Base-by-base conservation (phyloP, 2,797 vertebrate genomes). In the Phyllotis vaccarum region DNA sequence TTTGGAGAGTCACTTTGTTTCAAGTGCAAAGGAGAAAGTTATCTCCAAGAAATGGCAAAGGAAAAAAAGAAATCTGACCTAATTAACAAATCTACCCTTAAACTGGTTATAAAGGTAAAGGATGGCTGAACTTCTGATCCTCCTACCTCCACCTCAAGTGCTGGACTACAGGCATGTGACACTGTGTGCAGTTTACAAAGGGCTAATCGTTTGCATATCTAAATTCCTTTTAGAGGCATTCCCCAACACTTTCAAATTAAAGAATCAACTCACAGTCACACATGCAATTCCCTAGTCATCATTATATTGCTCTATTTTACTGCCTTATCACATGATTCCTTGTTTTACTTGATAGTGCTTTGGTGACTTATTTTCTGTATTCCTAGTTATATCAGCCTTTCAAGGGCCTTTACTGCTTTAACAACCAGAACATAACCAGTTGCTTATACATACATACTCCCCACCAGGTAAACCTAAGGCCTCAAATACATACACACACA, bases 331-430 rank as follows among this genome's bases (percentile, higher is more conserved):
- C 12, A 49, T 46, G 29, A 13, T 19, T 86, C 86, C 24, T 43
- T 90, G 31, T 86, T 79, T 86, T 66, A 88, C 43, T 80, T 86
- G 49, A 58, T 13, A 64, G 60, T 60, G 70, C 27, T 56, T 88
- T 81, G 27, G 60, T 78, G 80, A 72, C 40, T 95, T 34, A 78
- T 54, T 79, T 80, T 95, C 87, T 90, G 22, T 68, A 24, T 74
- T 31, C 24, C 68, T 72, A 88, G 27, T 80, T 83, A 70, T 88
- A 19, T 22, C 87, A 88, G 72, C n/a, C 93, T 24, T 64, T 6
- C 60, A 88, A 95, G 46, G 93, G 72, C 43, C 31, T 85, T 81
- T 85, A 81, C 46, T 81, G 62, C 68, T 52, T 86, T 81, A 46
- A 92, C 21, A 81, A n/a, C 52, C 64, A 85, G 7, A 89, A 88